phyloP scores from a whole-genome alignment of 37 sponge, comb jelly and placozoan genomes.

The Agelas oroides region DNA sequence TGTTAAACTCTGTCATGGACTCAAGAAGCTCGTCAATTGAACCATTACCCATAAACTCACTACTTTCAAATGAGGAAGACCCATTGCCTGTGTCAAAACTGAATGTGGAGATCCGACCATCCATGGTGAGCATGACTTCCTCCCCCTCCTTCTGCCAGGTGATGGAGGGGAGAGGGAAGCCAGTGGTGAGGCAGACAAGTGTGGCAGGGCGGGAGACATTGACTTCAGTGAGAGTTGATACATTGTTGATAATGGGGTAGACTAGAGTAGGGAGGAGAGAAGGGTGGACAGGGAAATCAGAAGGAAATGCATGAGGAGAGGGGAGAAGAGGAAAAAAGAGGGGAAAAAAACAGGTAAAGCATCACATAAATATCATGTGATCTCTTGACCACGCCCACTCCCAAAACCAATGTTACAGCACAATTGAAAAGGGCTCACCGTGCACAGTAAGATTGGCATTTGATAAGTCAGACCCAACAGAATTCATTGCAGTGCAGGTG shows the following conservation, averaged over 20 bases:
- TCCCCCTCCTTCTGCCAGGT: constrained; percentile 56
- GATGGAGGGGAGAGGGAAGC: constrained; percentile 51
- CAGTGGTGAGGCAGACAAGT: constrained; percentile 58
- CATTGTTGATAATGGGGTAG: constrained; percentile 36
- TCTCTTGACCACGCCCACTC: too few species aligned
- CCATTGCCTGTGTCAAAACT: not conserved
- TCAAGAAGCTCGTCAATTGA: constrained; percentile 7
- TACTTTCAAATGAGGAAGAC: not conserved
- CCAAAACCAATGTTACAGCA: too few species aligned
- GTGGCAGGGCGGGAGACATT: constrained; percentile 1
- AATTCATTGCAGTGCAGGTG: constrained; percentile 54
- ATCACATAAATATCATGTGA: too few species aligned
- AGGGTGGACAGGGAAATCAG: not conserved
- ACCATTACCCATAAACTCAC: constrained; percentile 22
- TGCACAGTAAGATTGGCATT: constrained; percentile 68
- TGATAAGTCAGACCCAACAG: constrained; percentile 6
- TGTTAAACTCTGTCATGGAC: not conserved
- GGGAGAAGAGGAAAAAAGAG: not conserved
- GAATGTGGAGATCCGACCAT: not conserved
- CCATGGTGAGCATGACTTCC: not conserved
- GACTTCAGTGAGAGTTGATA: constrained; percentile 22
- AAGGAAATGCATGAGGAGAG: not conserved
- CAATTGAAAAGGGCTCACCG: constrained; percentile 40
- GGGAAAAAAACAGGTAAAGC: too few species aligned
- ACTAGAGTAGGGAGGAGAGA: constrained; percentile 26